Base-by-base conservation (phyloP, 2,113 vertebrate species). In the Calonectris borealis region DNA sequence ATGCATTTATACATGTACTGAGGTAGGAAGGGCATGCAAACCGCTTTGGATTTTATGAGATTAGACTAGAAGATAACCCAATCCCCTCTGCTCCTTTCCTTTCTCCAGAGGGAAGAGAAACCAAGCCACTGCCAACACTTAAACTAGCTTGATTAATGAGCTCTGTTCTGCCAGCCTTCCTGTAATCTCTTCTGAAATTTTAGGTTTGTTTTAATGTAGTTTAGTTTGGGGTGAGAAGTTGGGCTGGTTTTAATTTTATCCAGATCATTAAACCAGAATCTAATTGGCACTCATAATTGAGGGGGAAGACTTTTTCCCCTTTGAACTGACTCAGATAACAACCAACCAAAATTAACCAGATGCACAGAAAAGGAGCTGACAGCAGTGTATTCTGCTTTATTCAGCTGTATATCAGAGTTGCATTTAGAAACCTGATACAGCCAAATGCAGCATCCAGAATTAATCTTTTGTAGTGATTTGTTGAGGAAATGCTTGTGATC, bases 401-500 rank as follows among this genome's bases (percentile, higher is more conserved):
- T 90, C 88, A 93, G 48, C 68, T 79, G 20, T 86, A 73, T 60
- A 40, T 86, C 52, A 96, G 82, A 95, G 96, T 96, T 90, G 61
- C 79, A 54, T 96, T 97, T 97, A 77, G 82, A 92, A 94, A 93
- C 20, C 54, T 95, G 46, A 64, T 92, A 60, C 29, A 79, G 70
- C 27, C 19, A 76, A 72, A 89, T 90, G 58, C 66, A 83, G 77
- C 40, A 92, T 57, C 86, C 36, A 44, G 79, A 66, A 91, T 92
- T 89, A 52, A 92, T 95, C 75, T 94, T 86, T 82, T 90, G 81
- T 88, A 76, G 58, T 66, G 26, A 55, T 57, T 87, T 83, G 52
- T 65, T 90, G 71, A 86, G 72, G 84, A 95, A 95, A 82, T 95
- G 27, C 72, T 92, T 93, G 77, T 85, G 68, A 95, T 95, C 71